Base-by-base conservation (phyloP, 1,140 invertebrate species). In the Macrobrachium rosenbergii region DNA sequence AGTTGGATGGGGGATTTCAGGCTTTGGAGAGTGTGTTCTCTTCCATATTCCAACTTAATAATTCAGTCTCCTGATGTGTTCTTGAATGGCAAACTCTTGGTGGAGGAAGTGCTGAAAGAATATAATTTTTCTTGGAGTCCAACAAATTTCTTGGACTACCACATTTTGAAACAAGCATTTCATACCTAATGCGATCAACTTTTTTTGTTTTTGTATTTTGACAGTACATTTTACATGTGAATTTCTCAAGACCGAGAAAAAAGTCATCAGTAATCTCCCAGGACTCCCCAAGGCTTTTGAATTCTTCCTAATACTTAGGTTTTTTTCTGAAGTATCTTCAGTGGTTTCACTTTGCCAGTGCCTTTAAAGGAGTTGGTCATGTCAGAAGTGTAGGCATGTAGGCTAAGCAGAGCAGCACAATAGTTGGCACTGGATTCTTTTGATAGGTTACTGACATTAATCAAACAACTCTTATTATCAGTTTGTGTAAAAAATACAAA, bases 1-100 rank as follows among this genome's bases (percentile, higher is more conserved):
- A n/a, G n/a, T n/a, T n/a, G 78, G 59, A 81, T 60, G 52, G 37
- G 60, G 78, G 78, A 81, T 81, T 63, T 62, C 59, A 81, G 60
- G 78, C 11, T 81, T 81, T 60, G 60, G 76, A 52, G 8, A 12
- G 76, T 78, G 76, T 52, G 19, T 14, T 58, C 76, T 37, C 76
- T 52, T 78, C 43, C 76, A 78, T 78, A n/a, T n/a, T n/a, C n/a
- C n/a, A n/a, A n/a, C n/a, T n/a, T n/a, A n/a, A n/a, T n/a, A n/a
- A n/a, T n/a, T 64, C 12, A 64, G 14, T 62, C 37, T 60, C 60
- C 60, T 62, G 60, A 81, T 81, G 52, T 64, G 58, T 62, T 62
- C 78, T 59, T 81, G 78, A 60, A 62, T n/a, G 21, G 37, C n/a
- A 62, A 60, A 81, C 52, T 37, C 37, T 63, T 28, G 10, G 78